Conservation (phyloP, 1,140 invertebrate species). For the Cryptotermes secundus region DNA sequence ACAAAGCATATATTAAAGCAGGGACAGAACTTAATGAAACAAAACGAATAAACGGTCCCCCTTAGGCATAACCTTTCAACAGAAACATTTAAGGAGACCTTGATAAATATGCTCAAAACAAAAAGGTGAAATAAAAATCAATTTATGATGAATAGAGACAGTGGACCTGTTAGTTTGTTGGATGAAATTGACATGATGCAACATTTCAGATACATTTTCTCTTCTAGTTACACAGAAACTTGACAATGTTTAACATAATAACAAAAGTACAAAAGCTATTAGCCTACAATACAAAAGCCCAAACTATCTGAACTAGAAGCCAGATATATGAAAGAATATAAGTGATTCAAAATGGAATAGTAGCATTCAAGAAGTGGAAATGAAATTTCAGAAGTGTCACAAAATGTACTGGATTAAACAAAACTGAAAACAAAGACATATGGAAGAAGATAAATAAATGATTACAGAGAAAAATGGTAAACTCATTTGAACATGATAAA, state of each 20-base stretch:
- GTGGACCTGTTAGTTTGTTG: neutral
- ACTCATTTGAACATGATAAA: too few relatives aligned
- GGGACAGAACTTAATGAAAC: neutral
- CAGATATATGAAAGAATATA: too few relatives aligned
- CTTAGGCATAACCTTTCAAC: neutral
- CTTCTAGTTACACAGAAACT: neutral
- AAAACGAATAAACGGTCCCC: neutral
- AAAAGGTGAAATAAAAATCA: neutral
- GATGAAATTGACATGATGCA: neutral
- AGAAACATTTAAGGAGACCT: neutral
- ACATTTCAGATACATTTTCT: neutral
- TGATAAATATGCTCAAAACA: neutral
- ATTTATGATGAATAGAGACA: neutral
- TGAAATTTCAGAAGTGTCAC: too few relatives aligned
- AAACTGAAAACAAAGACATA: too few relatives aligned
- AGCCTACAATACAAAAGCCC: too few relatives aligned
- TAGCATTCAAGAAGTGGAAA: too few relatives aligned
- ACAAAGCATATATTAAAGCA: neutral
- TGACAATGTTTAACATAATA: neutral
- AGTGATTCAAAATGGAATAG: too few relatives aligned
- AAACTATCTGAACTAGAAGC: too few relatives aligned
- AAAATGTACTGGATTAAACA: too few relatives aligned
- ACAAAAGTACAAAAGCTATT: neutral
- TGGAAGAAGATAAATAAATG: too few relatives aligned
- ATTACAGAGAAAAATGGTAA: too few relatives aligned